phyloP scores from a whole-genome alignment of 2,888 invertebrate species.

The Alcis repandata region DNA sequence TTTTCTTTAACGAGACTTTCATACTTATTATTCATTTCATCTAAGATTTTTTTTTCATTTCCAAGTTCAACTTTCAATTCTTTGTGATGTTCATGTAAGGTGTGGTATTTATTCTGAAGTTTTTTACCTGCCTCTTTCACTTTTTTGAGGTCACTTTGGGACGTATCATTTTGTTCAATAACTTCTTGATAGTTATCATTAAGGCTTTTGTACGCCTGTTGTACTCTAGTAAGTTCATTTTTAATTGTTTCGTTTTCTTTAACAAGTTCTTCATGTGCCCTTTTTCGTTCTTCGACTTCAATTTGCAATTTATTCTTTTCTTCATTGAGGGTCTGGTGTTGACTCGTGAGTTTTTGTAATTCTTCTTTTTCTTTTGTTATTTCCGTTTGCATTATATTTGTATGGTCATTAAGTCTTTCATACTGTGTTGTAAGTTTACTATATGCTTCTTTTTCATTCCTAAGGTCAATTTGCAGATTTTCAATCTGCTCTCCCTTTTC shows the following conservation, averaged over 20 bases:
- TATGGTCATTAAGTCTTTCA: constrained; percentile 52
- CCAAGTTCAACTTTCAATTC: constrained; percentile 14
- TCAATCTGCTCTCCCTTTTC: constrained; percentile 73
- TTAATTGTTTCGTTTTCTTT: constrained; percentile 10
- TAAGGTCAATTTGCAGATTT: constrained; percentile 62
- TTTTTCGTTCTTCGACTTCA: background rate
- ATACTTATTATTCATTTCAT: constrained; percentile 1
- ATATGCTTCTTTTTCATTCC: constrained; percentile 63
- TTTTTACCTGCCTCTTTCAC: constrained; percentile 21
- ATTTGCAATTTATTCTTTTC: constrained; percentile 1
- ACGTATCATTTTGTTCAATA: background rate
- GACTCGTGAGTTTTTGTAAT: background rate
- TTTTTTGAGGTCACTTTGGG: constrained; percentile 8
- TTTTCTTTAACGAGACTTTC: background rate
- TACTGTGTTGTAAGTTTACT: constrained; percentile 60
- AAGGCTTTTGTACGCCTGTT: background rate
- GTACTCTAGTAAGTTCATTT: constrained; percentile 2
- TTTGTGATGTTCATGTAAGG: constrained; percentile 14
- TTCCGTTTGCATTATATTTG: constrained; percentile 7
- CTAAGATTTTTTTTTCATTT: constrained; percentile 5
- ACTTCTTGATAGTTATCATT: background rate
- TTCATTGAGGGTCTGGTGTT: background rate
- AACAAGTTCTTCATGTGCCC: background rate
- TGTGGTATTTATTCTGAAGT: constrained; percentile 21
- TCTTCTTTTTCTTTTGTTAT: constrained; percentile 11